Conservation (phyloP, 2,113 vertebrate genomes). For the Macrotis lagotis region DNA sequence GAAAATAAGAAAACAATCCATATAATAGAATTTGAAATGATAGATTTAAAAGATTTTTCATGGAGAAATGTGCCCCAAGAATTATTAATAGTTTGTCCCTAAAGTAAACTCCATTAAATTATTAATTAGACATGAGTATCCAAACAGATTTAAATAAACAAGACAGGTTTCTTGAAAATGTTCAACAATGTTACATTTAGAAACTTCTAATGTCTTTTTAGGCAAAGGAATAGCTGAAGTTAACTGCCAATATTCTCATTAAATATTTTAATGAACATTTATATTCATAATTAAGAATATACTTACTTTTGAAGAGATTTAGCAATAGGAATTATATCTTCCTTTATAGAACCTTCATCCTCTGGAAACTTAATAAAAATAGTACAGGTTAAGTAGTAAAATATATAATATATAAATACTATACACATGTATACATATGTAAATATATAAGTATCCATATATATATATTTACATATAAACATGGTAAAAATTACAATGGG, state of each 20-base stretch:
- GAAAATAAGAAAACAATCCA: too few relatives aligned
- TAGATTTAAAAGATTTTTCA: background rate
- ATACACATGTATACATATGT: background rate
- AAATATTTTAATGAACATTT: background rate
- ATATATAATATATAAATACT: background rate
- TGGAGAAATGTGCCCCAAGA: background rate
- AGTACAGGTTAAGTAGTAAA: conserved; percentile 38
- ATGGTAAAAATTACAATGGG: background rate
- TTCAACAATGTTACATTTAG: conserved; percentile 12
- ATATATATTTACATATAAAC: background rate
- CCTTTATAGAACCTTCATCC: conserved; percentile 74
- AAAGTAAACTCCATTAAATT: conserved; percentile 7
- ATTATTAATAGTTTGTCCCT: background rate
- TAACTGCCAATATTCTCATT: background rate
- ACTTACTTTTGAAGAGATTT: conserved; percentile 86
- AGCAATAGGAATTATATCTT: conserved; percentile 78
- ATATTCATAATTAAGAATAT: background rate
- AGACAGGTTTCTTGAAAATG: conserved; percentile 24
- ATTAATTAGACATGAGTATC: background rate
- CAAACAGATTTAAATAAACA: conserved; percentile 19
- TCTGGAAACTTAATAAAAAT: conserved; percentile 70
- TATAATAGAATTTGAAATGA: background rate
- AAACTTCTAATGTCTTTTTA: conserved; percentile 26
- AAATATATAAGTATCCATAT: background rate
- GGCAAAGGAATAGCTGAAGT: conserved; percentile 5